phyloP scores from a whole-genome alignment of 2,888 invertebrate species.

The Andricus quercusramuli region DNA sequence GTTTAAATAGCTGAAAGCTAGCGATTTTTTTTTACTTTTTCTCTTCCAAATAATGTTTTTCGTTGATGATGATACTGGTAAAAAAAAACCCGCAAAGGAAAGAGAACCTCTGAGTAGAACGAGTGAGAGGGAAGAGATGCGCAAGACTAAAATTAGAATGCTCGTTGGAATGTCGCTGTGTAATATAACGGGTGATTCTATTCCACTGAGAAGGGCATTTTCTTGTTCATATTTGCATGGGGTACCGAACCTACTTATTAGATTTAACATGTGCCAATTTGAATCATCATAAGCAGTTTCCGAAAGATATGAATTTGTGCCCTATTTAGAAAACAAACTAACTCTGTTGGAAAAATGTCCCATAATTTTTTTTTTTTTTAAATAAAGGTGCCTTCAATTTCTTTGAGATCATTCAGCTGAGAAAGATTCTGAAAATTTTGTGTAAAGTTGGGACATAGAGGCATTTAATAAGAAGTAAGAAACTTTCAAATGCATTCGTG shows the following conservation, averaged over 20 bases:
- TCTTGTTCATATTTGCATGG: not conserved
- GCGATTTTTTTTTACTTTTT: not conserved
- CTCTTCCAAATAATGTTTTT: not conserved
- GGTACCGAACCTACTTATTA: not conserved
- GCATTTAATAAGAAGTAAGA: too few relatives aligned
- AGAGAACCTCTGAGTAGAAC: slow-evolving; percentile 31
- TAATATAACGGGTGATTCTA: slow-evolving; percentile 50
- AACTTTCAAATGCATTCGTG: too few relatives aligned
- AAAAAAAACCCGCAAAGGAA: slow-evolving; percentile 42
- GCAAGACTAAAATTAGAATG: slow-evolving; percentile 61
- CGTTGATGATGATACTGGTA: not conserved
- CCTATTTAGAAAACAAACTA: too few relatives aligned
- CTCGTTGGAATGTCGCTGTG: slow-evolving; percentile 56
- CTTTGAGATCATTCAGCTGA: too few relatives aligned
- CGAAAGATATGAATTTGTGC: too few relatives aligned
- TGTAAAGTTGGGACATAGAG: too few relatives aligned
- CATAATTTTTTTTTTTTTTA: too few relatives aligned
- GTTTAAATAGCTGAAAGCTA: not conserved
- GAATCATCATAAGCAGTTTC: too few relatives aligned
- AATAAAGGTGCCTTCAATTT: too few relatives aligned
- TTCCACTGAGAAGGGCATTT: not conserved
- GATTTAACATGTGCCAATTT: too few relatives aligned
- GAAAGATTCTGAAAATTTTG: too few relatives aligned
- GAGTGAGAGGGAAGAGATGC: slow-evolving; percentile 53
- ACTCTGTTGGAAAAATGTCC: too few relatives aligned